Evolutionary conservation across 2,113 vertebrate genomes (phyloP).

Genomic region (Labeo catla): DNA sequence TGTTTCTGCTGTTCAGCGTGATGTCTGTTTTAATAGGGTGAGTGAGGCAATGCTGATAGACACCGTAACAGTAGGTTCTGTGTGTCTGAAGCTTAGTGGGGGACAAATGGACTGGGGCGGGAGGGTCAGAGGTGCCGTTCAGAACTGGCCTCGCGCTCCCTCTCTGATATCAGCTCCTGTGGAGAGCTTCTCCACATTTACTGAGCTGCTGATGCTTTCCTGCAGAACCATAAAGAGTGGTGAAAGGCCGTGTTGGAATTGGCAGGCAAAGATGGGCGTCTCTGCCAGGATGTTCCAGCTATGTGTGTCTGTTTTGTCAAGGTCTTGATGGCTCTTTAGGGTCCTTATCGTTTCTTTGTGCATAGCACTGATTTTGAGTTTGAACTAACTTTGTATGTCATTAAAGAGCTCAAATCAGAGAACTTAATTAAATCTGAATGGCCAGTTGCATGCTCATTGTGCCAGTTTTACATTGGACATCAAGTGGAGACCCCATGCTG

Average conservation of each 20-base stretch:
- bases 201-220: slow-evolving; percentile 66
- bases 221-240: slow-evolving; percentile 43
- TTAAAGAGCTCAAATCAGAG: background rate
- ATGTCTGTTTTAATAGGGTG: slow-evolving; percentile 70
- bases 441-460: background rate
- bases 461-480: background rate
- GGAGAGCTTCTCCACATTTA: slow-evolving; percentile 50
- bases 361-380: background rate
- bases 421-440: background rate
- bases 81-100: slow-evolving; percentile 63
- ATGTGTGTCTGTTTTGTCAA: slow-evolving; percentile 17
- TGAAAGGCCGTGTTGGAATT: slow-evolving; percentile 66
- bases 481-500: background rate
- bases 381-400: too few species aligned
- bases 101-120: slow-evolving; percentile 30
- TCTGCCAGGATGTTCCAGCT: slow-evolving; percentile 60
- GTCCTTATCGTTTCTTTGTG: background rate
- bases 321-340: background rate
- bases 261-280: slow-evolving; percentile 55
- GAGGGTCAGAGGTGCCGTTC: slow-evolving; percentile 38
- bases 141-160: background rate
- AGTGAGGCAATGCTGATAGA: slow-evolving; percentile 56
- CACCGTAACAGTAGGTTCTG: slow-evolving; percentile 66
- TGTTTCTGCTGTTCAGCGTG: slow-evolving; percentile 67
- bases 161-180: slow-evolving; percentile 39